Base-by-base conservation (phyloP, 2,113 vertebrate genomes). In the Perca schrenkii region DNA sequence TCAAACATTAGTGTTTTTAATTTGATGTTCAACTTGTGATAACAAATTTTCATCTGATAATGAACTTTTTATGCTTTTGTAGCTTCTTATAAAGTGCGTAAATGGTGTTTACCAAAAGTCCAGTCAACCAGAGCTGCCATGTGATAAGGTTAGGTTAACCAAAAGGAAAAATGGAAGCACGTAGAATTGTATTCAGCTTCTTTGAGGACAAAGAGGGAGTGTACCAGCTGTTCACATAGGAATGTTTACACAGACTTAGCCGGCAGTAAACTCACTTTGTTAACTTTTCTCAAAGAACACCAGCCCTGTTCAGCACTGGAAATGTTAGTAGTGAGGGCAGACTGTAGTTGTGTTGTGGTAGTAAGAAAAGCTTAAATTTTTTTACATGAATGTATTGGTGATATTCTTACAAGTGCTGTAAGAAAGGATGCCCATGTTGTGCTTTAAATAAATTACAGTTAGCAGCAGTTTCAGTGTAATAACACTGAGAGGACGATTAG, bases 221-320 rank as follows among this genome's bases (percentile, higher is more conserved):
- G 72, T 62, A 67, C 74, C 94, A 87, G 91, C 92, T 93, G 91
- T 86, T 90, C 92, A 93, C 88, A 93, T 66, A 90, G 1, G 53
- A 62, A 36, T 82, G 91, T 94, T 93, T 94, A 85, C 92, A 84
- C 74, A 92, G 81, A 76, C 80, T 60, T 8, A 40, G 68, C 61
- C 62, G 58, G 68, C 6, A 6, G 79, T 82, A 64, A 74, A 86
- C 64, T 82, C 61, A 49, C 80, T 84, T 28, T 80, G 79, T 71
- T 52, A 83, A 84, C 75, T 74, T 77, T 67, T 68, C 69, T 82
- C 40, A 34, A 75, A 78, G 25, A 84, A 43, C 83, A 74, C 74
- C 65, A 74, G 43, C 53, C 67, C 63, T 49, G 63, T 73, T 78
- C 56, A 82, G 49, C 68, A 57, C 70, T 60, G 77, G 19, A 67